These are phyloP conservation scores for Argya squamiceps DNA, from an alignment of 2,797 vertebrate species.

Conservation along the genomic window DNA sequence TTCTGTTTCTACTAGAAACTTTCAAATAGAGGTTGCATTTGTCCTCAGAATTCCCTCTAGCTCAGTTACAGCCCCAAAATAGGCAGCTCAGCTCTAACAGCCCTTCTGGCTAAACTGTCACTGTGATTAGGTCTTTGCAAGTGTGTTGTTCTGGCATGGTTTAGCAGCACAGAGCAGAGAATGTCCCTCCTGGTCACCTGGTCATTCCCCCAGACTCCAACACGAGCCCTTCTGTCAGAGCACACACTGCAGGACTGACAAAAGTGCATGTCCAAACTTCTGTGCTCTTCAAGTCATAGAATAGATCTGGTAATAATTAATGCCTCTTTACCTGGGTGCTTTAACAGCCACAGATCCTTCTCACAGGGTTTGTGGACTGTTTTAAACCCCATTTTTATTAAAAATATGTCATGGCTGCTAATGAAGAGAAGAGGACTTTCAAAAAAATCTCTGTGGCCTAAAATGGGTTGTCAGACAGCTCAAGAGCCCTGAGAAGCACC, in stretches of 20 bases:
- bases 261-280: neutral
- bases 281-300: neutral
- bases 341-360: neutral
- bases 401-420: neutral
- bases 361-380: neutral
- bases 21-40: neutral
- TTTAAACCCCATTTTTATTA: neutral
- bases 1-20: neutral
- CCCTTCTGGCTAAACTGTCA: conserved; percentile 1
- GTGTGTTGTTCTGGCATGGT: neutral
- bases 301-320: neutral
- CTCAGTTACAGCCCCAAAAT: neutral
- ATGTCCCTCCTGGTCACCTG: neutral
- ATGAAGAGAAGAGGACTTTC: neutral
- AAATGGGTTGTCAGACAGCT: neutral
- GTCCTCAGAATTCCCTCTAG: neutral
- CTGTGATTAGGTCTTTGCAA: neutral
- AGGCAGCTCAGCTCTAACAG: neutral
- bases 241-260: neutral
- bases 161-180: neutral
- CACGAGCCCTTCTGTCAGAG: neutral
- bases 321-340: neutral
- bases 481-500: neutral
- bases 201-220: neutral
- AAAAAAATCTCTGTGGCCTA: neutral